Percentiles rank a stretch among this genome's conserved stretches.
Evolutionary conservation across 2,113 vertebrate species (phyloP).

Genomic region (Brachionichthys hirsutus): DNA sequence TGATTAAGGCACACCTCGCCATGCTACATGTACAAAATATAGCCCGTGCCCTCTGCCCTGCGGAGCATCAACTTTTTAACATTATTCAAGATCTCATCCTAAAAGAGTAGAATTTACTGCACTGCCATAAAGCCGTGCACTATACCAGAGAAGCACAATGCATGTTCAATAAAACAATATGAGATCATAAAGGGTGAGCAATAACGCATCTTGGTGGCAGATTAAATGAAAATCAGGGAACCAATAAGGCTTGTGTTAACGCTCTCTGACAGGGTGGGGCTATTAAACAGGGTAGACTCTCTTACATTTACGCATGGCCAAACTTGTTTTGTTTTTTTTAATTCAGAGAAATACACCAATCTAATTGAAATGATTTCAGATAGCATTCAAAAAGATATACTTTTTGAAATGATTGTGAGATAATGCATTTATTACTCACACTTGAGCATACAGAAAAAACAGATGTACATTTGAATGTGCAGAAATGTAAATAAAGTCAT

Average conservation of each 20-base stretch:
- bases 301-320: slow-evolving; percentile 48
- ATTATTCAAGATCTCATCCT: slow-evolving; percentile 68
- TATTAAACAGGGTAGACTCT: slow-evolving; percentile 63
- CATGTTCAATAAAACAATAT: slow-evolving; percentile 83
- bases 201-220: slow-evolving; percentile 76
- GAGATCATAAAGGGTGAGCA: slow-evolving; percentile 80
- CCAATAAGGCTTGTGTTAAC: slow-evolving; percentile 83
- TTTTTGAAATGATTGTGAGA: not conserved
- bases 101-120: slow-evolving; percentile 77
- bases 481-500: slow-evolving; percentile 2
- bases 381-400: not conserved
- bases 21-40: slow-evolving; percentile 33
- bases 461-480: not conserved
- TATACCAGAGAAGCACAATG: slow-evolving; percentile 75
- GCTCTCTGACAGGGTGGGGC: slow-evolving; percentile 69
- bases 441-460: not conserved
- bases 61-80: slow-evolving; percentile 54
- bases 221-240: slow-evolving; percentile 83
- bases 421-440: slow-evolving; percentile 9
- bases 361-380: slow-evolving; percentile 6
- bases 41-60: slow-evolving; percentile 40
- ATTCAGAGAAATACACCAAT: slow-evolving; percentile 28
- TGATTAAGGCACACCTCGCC: slow-evolving; percentile 17
- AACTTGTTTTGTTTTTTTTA: slow-evolving; percentile 20
- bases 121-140: slow-evolving; percentile 69